Evolutionary conservation across 2,888 invertebrate species (phyloP), one percentile per base, ranked within the genome.

Genomic region (Elegia similella): DNA sequence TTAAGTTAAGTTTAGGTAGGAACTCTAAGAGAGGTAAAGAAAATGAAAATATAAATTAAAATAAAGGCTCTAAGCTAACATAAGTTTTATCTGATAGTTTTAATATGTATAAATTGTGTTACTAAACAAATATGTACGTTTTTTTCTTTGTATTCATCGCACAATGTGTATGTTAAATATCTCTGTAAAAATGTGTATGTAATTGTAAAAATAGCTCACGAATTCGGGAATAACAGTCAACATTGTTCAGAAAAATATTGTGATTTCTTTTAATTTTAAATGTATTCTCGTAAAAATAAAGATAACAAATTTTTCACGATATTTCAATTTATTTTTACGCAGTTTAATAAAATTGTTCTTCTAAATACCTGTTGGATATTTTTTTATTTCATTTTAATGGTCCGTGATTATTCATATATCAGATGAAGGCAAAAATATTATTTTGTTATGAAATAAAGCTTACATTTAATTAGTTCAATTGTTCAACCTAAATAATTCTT

Each of bases 51-150:
- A 38, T 38, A 38, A 56, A 60, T 55, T 15, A 55, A 38, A 38
- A 50, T 48, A 54, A 59, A 55, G 70, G 76, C 76, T 76, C 70
- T 73, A 75, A 76, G 75, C 76, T 73, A 65, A 64, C 56, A 43
- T 66, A 56, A 48, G 42, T 48, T 46, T 34, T 13, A 52, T 29
- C 42, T 47, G n/a, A 42, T 57, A 59, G 53, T 44, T 57, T 16
- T 52, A 57, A 58, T 52, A 58, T 62, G 59, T 61, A 59, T 55
- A 62, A 59, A 62, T 50, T 44, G 57, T 52, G 61, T 61, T 59
- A 30, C 55, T 56, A 47, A 47, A n/a, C 48, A 12, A 46, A 38
- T 56, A 55, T 59, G 61, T 58, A 55, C n/a, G n/a, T 34, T 42
- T 42, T 56, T 63, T 62, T 38, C 3, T 38, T 58, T 55, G 10